Evolutionary conservation across 2,113 vertebrate species (phyloP).

Genomic region (Turnix velox): DNA sequence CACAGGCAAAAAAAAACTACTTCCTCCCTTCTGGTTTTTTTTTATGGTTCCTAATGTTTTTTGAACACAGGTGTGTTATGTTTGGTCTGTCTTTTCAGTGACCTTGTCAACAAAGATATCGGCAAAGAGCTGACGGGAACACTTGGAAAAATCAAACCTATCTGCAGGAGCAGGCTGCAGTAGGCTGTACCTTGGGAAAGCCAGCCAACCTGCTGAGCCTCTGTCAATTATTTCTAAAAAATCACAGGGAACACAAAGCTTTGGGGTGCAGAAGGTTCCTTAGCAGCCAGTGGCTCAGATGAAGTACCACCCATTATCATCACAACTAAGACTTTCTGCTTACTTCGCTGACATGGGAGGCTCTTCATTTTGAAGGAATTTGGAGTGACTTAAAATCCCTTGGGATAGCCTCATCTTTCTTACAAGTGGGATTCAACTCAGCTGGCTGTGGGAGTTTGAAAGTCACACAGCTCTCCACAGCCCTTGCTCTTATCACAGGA

Average conservation of each 20-base stretch:
- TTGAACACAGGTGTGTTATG: neutral
- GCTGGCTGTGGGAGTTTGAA: neutral
- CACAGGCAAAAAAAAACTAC: neutral
- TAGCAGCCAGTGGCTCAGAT: neutral
- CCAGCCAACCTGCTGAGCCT: constrained; percentile 15
- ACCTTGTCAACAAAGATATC: constrained; percentile 38
- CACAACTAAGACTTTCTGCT: constrained; percentile 1
- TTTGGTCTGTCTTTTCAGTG: neutral
- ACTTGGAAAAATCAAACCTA: constrained; percentile 32
- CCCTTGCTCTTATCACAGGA: neutral
- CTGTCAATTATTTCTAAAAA: constrained; percentile 54
- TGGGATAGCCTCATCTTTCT: neutral
- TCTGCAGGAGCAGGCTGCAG: neutral
- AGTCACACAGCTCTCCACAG: neutral
- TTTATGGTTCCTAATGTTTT: neutral
- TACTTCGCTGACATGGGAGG: neutral
- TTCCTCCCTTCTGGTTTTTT: too few relatives aligned
- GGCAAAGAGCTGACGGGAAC: constrained; percentile 19
- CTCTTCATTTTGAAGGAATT: neutral
- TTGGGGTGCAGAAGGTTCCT: neutral
- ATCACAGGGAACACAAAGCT: neutral
- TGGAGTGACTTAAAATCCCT: neutral
- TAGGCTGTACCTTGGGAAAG: neutral
- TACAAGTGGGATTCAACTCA: neutral
- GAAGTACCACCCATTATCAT: neutral